phyloP scores from a whole-genome alignment of 2,888 invertebrate species.

The Agelastica alni region DNA sequence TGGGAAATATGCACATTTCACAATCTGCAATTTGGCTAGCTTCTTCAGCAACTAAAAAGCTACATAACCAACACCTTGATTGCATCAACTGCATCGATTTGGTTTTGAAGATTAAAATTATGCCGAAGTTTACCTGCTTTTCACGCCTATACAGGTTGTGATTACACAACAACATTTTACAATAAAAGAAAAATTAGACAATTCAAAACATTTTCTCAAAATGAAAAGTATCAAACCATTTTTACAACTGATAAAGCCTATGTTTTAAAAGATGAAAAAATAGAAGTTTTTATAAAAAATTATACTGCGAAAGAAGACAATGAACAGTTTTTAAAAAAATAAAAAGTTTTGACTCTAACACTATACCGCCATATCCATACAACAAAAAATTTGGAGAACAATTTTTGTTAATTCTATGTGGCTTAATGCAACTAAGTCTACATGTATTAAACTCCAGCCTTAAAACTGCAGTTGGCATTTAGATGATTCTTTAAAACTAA shows the following conservation, averaged over 20 bases:
- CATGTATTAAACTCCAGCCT: background rate
- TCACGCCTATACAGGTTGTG: background rate
- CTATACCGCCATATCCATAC: background rate
- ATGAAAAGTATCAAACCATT: background rate
- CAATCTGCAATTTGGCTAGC: slow-evolving; percentile 34
- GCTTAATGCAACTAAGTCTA: slow-evolving; percentile 4
- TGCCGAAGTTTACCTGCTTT: background rate
- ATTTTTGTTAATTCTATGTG: slow-evolving; percentile 14
- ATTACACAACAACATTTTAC: background rate
- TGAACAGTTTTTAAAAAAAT: background rate
- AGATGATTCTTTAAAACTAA: slow-evolving; percentile 6
- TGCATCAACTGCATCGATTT: background rate
- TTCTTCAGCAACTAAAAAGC: slow-evolving; percentile 28
- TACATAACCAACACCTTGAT: background rate
- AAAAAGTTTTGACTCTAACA: background rate
- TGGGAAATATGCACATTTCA: background rate
- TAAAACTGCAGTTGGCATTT: slow-evolving; percentile 2
- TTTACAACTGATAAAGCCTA: background rate
- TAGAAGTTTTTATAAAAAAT: background rate
- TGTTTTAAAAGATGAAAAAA: background rate
- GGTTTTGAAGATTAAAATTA: background rate
- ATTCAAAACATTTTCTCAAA: background rate
- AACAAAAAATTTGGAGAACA: slow-evolving; percentile 9
- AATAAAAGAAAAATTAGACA: background rate
- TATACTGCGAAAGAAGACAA: background rate